phyloP scores from a whole-genome alignment of 2,888 invertebrate genomes.

The Tridacna crocea region DNA sequence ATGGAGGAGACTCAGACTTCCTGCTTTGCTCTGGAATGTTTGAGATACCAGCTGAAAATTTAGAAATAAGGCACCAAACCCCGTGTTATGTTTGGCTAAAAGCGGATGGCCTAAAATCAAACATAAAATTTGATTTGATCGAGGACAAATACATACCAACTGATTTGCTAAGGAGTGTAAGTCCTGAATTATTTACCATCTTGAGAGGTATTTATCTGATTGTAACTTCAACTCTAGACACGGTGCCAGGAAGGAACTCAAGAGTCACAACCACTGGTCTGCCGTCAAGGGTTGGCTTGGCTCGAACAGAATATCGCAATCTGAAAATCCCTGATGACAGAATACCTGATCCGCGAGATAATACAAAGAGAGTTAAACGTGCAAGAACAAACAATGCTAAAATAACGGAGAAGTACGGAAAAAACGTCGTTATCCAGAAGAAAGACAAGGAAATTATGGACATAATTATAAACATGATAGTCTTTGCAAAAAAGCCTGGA shows the following conservation, averaged over 20 bases:
- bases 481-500: conserved; percentile 17
- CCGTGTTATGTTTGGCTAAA: conserved; percentile 59
- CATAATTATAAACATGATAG: conserved; percentile 33
- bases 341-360: background rate
- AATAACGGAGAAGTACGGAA: background rate
- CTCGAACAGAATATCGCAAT: conserved; percentile 34
- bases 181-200: conserved; percentile 50
- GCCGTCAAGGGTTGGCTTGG: conserved; percentile 49
- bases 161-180: conserved; percentile 32
- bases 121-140: conserved; percentile 18
- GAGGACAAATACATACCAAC: conserved; percentile 38
- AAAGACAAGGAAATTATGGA: conserved; percentile 27
- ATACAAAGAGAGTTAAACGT: background rate
- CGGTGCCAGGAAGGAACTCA: conserved; percentile 34
- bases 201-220: conserved; percentile 40
- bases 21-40: conserved; percentile 53
- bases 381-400: background rate
- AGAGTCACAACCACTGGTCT: conserved; percentile 34
- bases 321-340: conserved; percentile 20
- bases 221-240: conserved; percentile 27
- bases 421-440: background rate
- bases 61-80: conserved; percentile 47
- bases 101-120: conserved; percentile 23
- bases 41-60: conserved; percentile 44
- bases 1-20: conserved; percentile 64